Base-by-base conservation (phyloP, 2,113 vertebrate species). In the Danionella cerebrum region DNA sequence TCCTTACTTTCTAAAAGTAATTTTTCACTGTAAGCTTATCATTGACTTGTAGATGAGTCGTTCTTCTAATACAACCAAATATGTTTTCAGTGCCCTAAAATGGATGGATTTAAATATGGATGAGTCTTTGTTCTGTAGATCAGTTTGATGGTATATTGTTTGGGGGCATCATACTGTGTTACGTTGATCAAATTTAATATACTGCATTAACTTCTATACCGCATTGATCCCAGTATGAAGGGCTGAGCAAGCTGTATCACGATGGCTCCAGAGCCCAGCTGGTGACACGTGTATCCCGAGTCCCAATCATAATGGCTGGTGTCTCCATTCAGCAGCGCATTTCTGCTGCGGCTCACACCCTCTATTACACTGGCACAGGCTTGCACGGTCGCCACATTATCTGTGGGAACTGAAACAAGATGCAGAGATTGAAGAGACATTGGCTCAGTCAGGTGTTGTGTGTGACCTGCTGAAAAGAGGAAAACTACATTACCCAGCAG, bases 301-400 rank as follows among this genome's bases (percentile, higher is more conserved):
- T 99, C 96, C 95, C 96, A 99, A 6, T 99, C 96, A 14, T 98
- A 99, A 86, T 98, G 96, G 67, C 91, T 94, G 0, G 93, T 99
- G 87, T 98, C 96, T 3, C 96, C 96, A 16, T 98, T 99, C 73
- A 98, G 82, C 80, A 99, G 84, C 22, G 96, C 94, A 10, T 99
- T 98, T 39, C 96, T 89, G 82, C 96, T 93, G 6, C 95, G 92
- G 74, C 96, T 98, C 52, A 99, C 96, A 0, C 96, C 96, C 80
- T 99, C 96, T 2, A 98, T 88, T 65, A 99, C 96, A 2, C 94
- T 99, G 82, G 95, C 94, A 54, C 94, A 95, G 14, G 90, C 84
- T 0, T 90, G 82, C 18, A 96, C 88, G 2, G 96, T 98, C 7
- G 96, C 96, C 67, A 97, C 87, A 0, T 99, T 99, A 77, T 98